Evolutionary conservation across 2,797 vertebrate genomes (phyloP).

Genomic region (Taenioides sp.): DNA sequence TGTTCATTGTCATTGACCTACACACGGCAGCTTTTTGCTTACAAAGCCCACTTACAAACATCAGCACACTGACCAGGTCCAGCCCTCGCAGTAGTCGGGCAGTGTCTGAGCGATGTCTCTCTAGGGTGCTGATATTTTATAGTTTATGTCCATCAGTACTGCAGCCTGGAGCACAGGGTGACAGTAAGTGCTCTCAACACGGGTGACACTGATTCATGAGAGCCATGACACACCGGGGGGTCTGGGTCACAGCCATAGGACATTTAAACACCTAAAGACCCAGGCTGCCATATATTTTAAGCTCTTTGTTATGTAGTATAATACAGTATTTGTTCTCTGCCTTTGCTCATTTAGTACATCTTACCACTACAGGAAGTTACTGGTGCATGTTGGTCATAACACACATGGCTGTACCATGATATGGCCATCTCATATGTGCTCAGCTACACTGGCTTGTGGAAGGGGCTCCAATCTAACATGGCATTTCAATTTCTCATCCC

Average conservation of each 20-base stretch:
- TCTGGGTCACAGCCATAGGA: slow-evolving; percentile 31
- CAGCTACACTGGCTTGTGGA: slow-evolving; percentile 61
- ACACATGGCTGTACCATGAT: slow-evolving; percentile 33
- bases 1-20: slow-evolving; percentile 35
- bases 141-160: slow-evolving; percentile 86
- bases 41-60: slow-evolving; percentile 57
- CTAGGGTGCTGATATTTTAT: slow-evolving; percentile 86
- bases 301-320: slow-evolving; percentile 19
- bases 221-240: slow-evolving; percentile 77
- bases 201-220: slow-evolving; percentile 85
- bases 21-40: slow-evolving; percentile 27
- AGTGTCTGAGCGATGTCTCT: slow-evolving; percentile 82
- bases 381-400: slow-evolving; percentile 21
- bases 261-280: slow-evolving; percentile 36
- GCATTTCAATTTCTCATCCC: slow-evolving; percentile 80
- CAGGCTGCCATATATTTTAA: slow-evolving; percentile 20
- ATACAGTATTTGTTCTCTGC: slow-evolving; percentile 1
- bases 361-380: slow-evolving; percentile 7
- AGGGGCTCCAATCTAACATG: slow-evolving; percentile 76
- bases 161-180: slow-evolving; percentile 81
- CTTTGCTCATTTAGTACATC: slow-evolving; percentile 14
- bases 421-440: slow-evolving; percentile 40
- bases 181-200: slow-evolving; percentile 88
- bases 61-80: slow-evolving; percentile 64
- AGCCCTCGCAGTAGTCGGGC: slow-evolving; percentile 73